Percentiles rank a stretch among this genome's conserved stretches.
phyloP scores from a whole-genome alignment of 1,140 invertebrate genomes.

The Drosophila paulistorum region DNA sequence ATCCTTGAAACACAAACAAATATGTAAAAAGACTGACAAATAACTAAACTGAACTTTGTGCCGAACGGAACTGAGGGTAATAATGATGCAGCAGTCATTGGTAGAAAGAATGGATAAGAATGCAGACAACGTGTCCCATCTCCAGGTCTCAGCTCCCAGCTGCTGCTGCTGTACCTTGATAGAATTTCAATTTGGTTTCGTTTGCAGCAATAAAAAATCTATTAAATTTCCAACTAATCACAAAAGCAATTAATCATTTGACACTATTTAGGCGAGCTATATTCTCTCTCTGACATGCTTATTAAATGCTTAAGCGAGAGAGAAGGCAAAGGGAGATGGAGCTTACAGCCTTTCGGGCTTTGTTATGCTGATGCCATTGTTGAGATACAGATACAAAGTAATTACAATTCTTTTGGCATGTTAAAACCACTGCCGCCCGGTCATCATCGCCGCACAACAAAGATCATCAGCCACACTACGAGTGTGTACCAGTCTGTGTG shows the following conservation, averaged over 20 bases:
- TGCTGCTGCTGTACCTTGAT: slow-evolving; percentile 58
- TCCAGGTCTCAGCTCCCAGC: slow-evolving; percentile 17
- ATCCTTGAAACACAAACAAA: slow-evolving; percentile 22
- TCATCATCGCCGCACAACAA: slow-evolving; percentile 59
- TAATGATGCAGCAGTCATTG: slow-evolving; percentile 68
- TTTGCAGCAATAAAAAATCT: slow-evolving; percentile 66
- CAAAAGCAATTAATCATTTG: slow-evolving; percentile 81
- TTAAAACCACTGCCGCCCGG: slow-evolving; percentile 53
- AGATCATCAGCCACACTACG: slow-evolving; percentile 40
- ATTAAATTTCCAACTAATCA: slow-evolving; percentile 81
- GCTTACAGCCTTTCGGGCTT: slow-evolving; percentile 70
- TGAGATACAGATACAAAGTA: slow-evolving; percentile 53
- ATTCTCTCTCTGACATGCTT: slow-evolving; percentile 26
- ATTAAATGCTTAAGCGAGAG: slow-evolving; percentile 33
- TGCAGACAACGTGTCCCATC: slow-evolving; percentile 25
- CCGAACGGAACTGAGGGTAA: slow-evolving; percentile 52
- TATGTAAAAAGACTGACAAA: slow-evolving; percentile 65
- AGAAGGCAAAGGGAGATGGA: slow-evolving; percentile 29
- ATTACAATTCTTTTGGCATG: slow-evolving; percentile 81
- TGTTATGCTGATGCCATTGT: slow-evolving; percentile 76
- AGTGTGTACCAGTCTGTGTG: neutral
- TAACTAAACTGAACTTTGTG: slow-evolving; percentile 36
- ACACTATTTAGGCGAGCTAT: slow-evolving; percentile 61
- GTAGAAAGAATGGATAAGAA: slow-evolving; percentile 32
- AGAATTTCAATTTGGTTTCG: slow-evolving; percentile 69